phyloP scores from a whole-genome alignment of 2,888 invertebrate species.

The Lepidocyrtinus sp. region DNA sequence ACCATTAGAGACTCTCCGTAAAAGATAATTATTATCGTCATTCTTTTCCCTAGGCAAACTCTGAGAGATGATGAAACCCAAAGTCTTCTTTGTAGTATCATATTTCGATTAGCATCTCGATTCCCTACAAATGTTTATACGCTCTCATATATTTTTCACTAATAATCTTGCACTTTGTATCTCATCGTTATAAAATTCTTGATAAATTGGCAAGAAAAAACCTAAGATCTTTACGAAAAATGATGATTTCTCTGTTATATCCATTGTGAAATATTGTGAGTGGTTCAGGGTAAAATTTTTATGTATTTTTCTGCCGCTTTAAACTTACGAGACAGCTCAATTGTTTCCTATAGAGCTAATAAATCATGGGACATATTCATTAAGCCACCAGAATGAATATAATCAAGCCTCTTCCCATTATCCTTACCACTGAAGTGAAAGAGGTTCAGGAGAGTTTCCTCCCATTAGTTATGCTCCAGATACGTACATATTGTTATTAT shows the following conservation, averaged over 20 bases:
- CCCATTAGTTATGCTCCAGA: neutral
- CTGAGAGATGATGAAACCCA: too few relatives aligned
- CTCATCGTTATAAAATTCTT: neutral
- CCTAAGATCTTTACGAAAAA: neutral
- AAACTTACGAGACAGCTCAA: conserved; percentile 3
- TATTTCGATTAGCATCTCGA: too few relatives aligned
- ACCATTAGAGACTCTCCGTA: too few relatives aligned
- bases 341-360: conserved; percentile 3
- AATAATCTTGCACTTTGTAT: too few relatives aligned
- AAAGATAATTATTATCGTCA: too few relatives aligned
- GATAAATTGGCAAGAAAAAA: neutral
- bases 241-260: too few relatives aligned
- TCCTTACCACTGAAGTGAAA: neutral
- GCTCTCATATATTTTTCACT: too few relatives aligned
- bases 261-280: conserved; percentile 17
- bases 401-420: conserved; percentile 15
- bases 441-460: neutral
- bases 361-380: conserved; percentile 16
- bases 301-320: neutral
- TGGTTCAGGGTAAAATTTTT: neutral
- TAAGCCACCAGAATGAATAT: conserved; percentile 9
- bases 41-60: too few relatives aligned
- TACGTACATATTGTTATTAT: neutral
- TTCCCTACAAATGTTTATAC: too few relatives aligned
- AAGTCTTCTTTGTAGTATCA: too few relatives aligned